phyloP scores from a whole-genome alignment of 1,140 invertebrate species.

The Heliothis subflexa region DNA sequence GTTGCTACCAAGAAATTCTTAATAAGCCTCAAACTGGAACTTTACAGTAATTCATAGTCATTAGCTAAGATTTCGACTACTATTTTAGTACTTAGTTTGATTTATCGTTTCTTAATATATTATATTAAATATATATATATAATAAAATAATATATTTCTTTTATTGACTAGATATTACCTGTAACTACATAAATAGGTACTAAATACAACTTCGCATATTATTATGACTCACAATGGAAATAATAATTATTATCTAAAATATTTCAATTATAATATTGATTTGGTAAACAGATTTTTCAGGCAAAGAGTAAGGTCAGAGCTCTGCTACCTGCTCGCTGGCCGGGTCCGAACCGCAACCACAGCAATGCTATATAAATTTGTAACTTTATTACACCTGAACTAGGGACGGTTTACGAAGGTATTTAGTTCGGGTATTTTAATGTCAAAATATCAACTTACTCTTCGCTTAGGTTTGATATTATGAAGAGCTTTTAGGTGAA shows the following conservation, averaged over 20 bases:
- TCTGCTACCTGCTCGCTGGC: slow-evolving; percentile 30
- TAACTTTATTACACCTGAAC: slow-evolving; percentile 39
- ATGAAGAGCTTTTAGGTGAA: slow-evolving; percentile 10
- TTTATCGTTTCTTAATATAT: no score
- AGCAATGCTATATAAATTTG: slow-evolving; percentile 43
- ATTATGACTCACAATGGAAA: no score
- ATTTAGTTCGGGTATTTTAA: slow-evolving; percentile 39
- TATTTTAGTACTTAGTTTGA: no score
- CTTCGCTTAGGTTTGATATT: slow-evolving; percentile 13
- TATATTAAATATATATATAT: no score
- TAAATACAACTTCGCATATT: no score
- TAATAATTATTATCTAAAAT: not conserved
- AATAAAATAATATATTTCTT: no score
- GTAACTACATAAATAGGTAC: no score
- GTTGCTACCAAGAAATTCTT: no score
- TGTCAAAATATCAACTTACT: slow-evolving; percentile 35
- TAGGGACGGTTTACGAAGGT: slow-evolving; percentile 29
- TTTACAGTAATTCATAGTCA: no score
- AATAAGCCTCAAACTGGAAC: no score
- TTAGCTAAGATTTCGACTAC: no score
- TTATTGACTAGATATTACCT: no score
- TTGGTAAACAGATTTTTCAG: slow-evolving; percentile 26
- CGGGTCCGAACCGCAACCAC: slow-evolving; percentile 37
- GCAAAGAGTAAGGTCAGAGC: slow-evolving; percentile 6
- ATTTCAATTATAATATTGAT: slow-evolving; percentile 23